A percentile compares a stretch with the other conserved stretches of the same genome.
Conservation (phyloP, 2,797 vertebrate species). For the Pangasius sanitwongsei region DNA sequence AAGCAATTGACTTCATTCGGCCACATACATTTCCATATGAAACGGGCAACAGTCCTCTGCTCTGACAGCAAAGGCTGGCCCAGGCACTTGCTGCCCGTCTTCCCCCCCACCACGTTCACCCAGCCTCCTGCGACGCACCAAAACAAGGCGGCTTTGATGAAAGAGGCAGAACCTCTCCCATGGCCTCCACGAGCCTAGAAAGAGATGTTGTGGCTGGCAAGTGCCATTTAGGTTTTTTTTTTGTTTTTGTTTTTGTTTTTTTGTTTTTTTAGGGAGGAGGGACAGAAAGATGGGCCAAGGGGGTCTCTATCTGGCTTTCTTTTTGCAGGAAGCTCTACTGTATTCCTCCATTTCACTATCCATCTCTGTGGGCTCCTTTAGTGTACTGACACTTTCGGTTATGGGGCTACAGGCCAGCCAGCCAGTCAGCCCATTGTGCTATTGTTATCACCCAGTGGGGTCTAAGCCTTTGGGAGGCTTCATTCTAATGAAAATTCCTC, state of each 20-base stretch:
- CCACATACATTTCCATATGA: conserved; percentile 84
- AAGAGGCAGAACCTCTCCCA: conserved; percentile 69
- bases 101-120: conserved; percentile 67
- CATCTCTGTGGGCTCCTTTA: conserved; percentile 64
- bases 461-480: conserved; percentile 72
- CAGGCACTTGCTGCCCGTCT: conserved; percentile 72
- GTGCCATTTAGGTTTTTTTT: conserved; percentile 48
- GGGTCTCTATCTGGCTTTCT: conserved; percentile 55
- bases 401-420: conserved; percentile 71
- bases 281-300: conserved; percentile 40
- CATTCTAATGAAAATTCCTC: conserved; percentile 86
- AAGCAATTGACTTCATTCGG: conserved; percentile 83
- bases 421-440: conserved; percentile 70
- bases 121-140: conserved; percentile 63
- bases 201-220: conserved; percentile 68
- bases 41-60: conserved; percentile 75
- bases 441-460: conserved; percentile 77
- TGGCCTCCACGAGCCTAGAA: conserved; percentile 63
- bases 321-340: conserved; percentile 64
- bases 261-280: conserved; percentile 56
- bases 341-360: conserved; percentile 60
- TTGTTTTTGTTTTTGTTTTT: conserved; percentile 39
- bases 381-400: conserved; percentile 71
- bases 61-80: conserved; percentile 71
- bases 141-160: conserved; percentile 74